Evolutionary conservation across 1,140 invertebrate genomes (phyloP).

Genomic region (Coboldia fuscipes): DNA sequence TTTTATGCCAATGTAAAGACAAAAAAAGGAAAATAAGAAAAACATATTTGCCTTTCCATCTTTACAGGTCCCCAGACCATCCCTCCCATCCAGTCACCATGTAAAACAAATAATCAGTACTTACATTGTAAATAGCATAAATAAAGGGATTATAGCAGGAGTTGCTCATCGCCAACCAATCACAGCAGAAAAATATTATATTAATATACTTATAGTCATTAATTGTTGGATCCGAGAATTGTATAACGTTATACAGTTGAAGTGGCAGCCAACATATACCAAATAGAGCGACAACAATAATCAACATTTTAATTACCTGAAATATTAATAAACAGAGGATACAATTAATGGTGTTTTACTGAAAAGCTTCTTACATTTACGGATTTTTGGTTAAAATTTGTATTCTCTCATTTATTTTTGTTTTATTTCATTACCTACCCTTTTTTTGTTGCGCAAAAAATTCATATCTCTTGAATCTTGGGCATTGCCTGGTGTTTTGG

Average conservation of each 20-base stretch:
- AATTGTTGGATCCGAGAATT: slow-evolving; percentile 41
- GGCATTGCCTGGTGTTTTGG: slow-evolving; percentile 49
- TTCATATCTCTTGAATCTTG: slow-evolving; percentile 50
- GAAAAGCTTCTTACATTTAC: neutral
- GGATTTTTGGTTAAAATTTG: neutral
- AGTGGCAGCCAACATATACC: slow-evolving; percentile 62
- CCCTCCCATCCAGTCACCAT: slow-evolving; percentile 4
- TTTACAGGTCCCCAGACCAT: slow-evolving; percentile 5
- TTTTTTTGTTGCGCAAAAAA: slow-evolving; percentile 58
- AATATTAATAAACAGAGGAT: slow-evolving; percentile 5
- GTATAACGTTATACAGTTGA: slow-evolving; percentile 51
- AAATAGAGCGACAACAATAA: slow-evolving; percentile 58
- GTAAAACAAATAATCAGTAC: slow-evolving; percentile 15
- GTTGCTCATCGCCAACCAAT: slow-evolving; percentile 74
- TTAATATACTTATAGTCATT: slow-evolving; percentile 58
- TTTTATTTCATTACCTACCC: slow-evolving; percentile 26
- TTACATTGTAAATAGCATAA: slow-evolving; percentile 68
- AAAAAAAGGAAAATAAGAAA: slow-evolving; percentile 5
- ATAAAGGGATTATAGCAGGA: slow-evolving; percentile 74
- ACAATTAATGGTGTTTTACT: slow-evolving; percentile 1
- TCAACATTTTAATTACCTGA: slow-evolving; percentile 70
- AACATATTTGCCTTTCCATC: slow-evolving; percentile 5
- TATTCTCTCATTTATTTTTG: neutral
- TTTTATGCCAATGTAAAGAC: slow-evolving; percentile 2
- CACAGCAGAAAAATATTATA: slow-evolving; percentile 57